These are phyloP conservation scores for Bombus pascuorum DNA, from an alignment of 1,140 invertebrate genomes.

Conservation along the genomic window DNA sequence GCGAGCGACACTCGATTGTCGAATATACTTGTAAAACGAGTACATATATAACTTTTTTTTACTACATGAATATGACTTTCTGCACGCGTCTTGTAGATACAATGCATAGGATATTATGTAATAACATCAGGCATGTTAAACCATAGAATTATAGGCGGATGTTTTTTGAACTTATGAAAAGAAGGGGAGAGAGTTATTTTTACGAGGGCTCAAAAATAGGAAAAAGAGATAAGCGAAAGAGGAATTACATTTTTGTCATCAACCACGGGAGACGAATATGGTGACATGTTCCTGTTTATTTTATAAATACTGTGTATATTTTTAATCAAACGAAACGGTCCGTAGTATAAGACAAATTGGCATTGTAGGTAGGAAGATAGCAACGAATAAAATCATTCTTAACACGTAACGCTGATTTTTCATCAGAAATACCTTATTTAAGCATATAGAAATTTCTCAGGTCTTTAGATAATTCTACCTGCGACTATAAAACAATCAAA, in stretches of 20 bases:
- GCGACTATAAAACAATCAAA: not conserved
- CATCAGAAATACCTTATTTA: not conserved
- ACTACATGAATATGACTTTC: slow-evolving; percentile 35
- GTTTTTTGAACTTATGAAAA: not conserved
- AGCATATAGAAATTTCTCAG: not conserved
- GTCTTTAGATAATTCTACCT: not conserved
- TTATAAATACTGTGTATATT: slow-evolving; percentile 51
- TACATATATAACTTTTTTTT: slow-evolving; percentile 39
- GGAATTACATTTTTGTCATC: slow-evolving; percentile 34
- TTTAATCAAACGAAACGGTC: slow-evolving; percentile 37
- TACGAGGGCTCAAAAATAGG: not conserved
- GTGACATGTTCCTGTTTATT: slow-evolving; percentile 53
- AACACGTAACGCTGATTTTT: slow-evolving; percentile 14
- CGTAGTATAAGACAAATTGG: slow-evolving; percentile 43
- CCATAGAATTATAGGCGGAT: slow-evolving; percentile 13
- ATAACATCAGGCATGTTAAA: slow-evolving; percentile 23
- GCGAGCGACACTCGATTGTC: not conserved
- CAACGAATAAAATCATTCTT: slow-evolving; percentile 35
- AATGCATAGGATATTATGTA: slow-evolving; percentile 40
- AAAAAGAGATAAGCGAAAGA: not conserved
- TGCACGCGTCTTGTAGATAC: slow-evolving; percentile 50
- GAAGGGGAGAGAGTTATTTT: slow-evolving; percentile 31
- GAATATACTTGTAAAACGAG: slow-evolving; percentile 26
- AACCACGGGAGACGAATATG: slow-evolving; percentile 33
- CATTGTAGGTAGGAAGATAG: slow-evolving; percentile 36